phyloP scores from a whole-genome alignment of 1,140 invertebrate species.

The Thalassaphorura encarpata region DNA sequence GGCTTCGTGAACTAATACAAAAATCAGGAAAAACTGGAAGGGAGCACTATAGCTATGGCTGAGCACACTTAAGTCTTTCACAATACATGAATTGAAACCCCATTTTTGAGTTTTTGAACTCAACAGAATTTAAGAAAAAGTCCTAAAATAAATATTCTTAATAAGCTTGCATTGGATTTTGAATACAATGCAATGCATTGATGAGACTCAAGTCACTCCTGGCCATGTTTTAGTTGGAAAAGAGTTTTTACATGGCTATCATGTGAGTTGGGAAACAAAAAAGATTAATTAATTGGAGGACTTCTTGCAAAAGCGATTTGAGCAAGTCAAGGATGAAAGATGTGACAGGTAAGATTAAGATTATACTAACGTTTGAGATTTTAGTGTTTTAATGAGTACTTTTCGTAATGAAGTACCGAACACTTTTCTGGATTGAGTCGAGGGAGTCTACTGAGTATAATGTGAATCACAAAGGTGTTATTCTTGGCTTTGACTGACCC shows the following conservation, averaged over 20 bases:
- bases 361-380: neutral
- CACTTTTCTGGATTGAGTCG: slow-evolving; percentile 58
- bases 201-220: no score
- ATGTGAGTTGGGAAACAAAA: slow-evolving; percentile 22
- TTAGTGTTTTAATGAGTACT: neutral
- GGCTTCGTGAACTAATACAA: no score
- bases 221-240: slow-evolving; percentile 20
- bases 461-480: slow-evolving; percentile 59
- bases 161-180: no score
- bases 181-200: no score
- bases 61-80: no score
- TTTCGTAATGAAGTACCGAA: slow-evolving; percentile 43
- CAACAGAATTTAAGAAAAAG: no score
- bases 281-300: slow-evolving; percentile 24
- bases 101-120: no score
- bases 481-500: slow-evolving; percentile 56
- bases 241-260: slow-evolving; percentile 17
- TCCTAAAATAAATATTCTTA: no score
- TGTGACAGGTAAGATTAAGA: slow-evolving; percentile 12
- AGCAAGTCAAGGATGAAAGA: slow-evolving; percentile 28
- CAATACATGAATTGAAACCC: no score
- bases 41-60: no score
- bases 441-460: slow-evolving; percentile 61
- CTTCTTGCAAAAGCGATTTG: slow-evolving; percentile 25
- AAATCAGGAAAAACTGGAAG: no score